Evolutionary conservation across 2,888 invertebrate genomes (phyloP).

Genomic region (Escarpia spicata): DNA sequence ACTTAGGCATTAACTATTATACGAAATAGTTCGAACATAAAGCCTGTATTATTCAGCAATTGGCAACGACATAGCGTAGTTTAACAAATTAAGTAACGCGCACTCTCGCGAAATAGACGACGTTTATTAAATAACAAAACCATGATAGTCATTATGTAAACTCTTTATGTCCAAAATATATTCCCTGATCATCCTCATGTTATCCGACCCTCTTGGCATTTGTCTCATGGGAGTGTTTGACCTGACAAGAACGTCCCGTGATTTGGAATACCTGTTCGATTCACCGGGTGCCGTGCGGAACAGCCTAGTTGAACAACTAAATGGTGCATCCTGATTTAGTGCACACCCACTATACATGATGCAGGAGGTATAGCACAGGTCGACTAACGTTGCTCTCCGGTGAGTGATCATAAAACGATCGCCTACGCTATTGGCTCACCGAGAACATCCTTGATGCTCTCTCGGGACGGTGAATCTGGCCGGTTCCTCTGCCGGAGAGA

Average conservation of each 20-base stretch:
- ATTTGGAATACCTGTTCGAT: neutral
- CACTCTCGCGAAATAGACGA: too few relatives aligned
- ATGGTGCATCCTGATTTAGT: neutral
- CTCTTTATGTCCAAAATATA: too few relatives aligned
- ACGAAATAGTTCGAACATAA: too few relatives aligned
- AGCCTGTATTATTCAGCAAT: too few relatives aligned
- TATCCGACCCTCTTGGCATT: neutral
- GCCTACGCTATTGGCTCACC: neutral
- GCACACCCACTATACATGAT: neutral
- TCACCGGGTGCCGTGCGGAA: neutral
- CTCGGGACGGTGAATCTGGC: constrained; percentile 10
- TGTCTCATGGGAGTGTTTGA: neutral
- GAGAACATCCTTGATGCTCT: neutral
- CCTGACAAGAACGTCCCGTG: neutral
- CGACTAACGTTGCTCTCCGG: neutral
- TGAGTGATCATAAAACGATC: neutral
- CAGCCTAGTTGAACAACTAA: neutral
- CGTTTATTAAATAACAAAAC: too few relatives aligned
- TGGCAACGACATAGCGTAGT: too few relatives aligned
- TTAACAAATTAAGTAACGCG: too few relatives aligned
- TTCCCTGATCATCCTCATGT: too few relatives aligned
- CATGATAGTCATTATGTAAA: too few relatives aligned
- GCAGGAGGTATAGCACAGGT: neutral
- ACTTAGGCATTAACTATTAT: too few relatives aligned
- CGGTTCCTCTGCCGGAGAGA: neutral